Base-by-base conservation (phyloP, 2,797 vertebrate genomes). In the Eulemur rubriventer region DNA sequence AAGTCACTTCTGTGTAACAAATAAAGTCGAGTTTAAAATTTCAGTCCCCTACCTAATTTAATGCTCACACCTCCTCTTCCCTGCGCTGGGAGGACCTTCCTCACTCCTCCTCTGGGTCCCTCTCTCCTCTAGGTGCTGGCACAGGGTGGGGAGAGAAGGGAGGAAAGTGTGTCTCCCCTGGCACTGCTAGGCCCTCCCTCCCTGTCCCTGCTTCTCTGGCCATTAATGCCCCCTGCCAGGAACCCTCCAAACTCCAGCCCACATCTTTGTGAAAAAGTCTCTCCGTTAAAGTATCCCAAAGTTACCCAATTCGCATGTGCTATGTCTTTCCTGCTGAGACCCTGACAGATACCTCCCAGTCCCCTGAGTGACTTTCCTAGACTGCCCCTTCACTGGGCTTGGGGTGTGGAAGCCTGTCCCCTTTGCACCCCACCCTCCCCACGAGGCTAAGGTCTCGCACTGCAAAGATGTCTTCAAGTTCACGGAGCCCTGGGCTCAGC, bases 1-100 rank as follows among this genome's bases (percentile, higher is more conserved):
- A 94, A 89, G 89, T 93, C 75, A 96, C 67, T 94, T 91, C 85
- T 82, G 76, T 70, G 69, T 61, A 83, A 89, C 69, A 95, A 69
- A 52, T 22, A 55, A 89, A 89, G 72, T 92, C 26, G 35, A 30
- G 70, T 65, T 95, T 95, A 55, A 94, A 43, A 8, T 85, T 90
- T 84, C 43, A 84, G 6, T 65, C 18, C 1, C 61, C 46, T 73
- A 50, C 41, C 78, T 78, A 75, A 52, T 61, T 38, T 38, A 73
- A 38, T 35, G 28, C 33, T 79, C 59, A 1, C n/a, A 5, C 17
- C 48, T 30, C 72, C 4, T 33, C 46, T 78, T 1, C 33, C 28
- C 33, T 4, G 33, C 9, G 24, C 43, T 28, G 18, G 59, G 26
- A 55, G 43, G 72, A 43, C 20, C 7, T 12, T 82, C 55, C 28